Evolutionary conservation across 2,888 invertebrate genomes (phyloP).

Genomic region (Pyralis farinalis): DNA sequence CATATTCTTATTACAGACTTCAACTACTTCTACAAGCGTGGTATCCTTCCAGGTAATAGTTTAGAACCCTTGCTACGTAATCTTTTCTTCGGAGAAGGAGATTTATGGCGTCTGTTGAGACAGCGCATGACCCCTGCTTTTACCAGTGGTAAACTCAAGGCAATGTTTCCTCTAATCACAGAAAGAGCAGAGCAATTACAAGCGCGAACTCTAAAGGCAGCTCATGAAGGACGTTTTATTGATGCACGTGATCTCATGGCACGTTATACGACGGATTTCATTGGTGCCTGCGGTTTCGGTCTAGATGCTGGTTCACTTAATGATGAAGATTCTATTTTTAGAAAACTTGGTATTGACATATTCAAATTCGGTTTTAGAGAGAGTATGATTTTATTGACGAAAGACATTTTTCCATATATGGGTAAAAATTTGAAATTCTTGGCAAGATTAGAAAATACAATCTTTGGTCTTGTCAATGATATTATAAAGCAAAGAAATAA

Average conservation of each 20-base stretch:
- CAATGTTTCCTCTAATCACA: slow-evolving; percentile 42
- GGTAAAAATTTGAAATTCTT: slow-evolving; percentile 7
- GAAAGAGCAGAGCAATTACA: slow-evolving; percentile 22
- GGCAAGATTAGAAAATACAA: slow-evolving; percentile 6
- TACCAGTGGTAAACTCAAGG: slow-evolving; percentile 35
- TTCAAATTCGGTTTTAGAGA: slow-evolving; percentile 14
- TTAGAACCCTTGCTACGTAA: slow-evolving; percentile 38
- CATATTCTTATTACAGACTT: slow-evolving; percentile 22
- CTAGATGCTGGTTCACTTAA: slow-evolving; percentile 28
- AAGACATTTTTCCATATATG: slow-evolving; percentile 10
- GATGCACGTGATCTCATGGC: slow-evolving; percentile 37
- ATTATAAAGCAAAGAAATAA: slow-evolving; percentile 20
- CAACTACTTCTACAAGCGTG: slow-evolving; percentile 13
- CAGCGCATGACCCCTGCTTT: slow-evolving; percentile 32
- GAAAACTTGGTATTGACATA: slow-evolving; percentile 26
- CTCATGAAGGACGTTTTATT: slow-evolving; percentile 10
- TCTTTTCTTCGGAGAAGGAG: slow-evolving; percentile 38
- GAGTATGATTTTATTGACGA: slow-evolving; percentile 4
- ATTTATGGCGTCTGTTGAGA: slow-evolving; percentile 24
- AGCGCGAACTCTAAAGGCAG: slow-evolving; percentile 9
- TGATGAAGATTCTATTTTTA: slow-evolving; percentile 28
- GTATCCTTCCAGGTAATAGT: slow-evolving; percentile 16
- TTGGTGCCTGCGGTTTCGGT: slow-evolving; percentile 39
- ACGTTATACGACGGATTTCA: slow-evolving; percentile 33
- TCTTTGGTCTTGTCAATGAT: slow-evolving; percentile 11